phyloP scores from a whole-genome alignment of 2,888 invertebrate genomes.

The Euplexia lucipara region DNA sequence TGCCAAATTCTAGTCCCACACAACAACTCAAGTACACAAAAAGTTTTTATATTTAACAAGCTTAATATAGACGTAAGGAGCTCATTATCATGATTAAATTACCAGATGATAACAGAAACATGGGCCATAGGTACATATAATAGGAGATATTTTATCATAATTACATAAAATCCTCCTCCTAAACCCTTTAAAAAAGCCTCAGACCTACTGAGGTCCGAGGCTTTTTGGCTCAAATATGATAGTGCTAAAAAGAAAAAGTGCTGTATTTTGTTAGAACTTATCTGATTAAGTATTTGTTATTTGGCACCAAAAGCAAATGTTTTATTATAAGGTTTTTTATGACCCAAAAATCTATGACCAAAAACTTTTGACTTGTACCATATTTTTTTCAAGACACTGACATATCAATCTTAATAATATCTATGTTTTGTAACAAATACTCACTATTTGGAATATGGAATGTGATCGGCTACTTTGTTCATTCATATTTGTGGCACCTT shows the following conservation, averaged over 20 bases:
- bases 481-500: constrained; percentile 96
- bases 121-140: background rate
- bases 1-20: constrained; percentile 47
- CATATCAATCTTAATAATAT: background rate
- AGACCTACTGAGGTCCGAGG: too few species aligned
- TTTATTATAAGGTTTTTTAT: too few species aligned
- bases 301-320: too few species aligned
- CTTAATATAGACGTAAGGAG: constrained; percentile 10
- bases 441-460: constrained; percentile 96
- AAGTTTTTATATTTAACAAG: constrained; percentile 3
- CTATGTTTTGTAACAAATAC: constrained; percentile 70
- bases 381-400: background rate
- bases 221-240: too few species aligned
- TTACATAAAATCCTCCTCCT: too few species aligned
- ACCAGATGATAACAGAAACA: background rate
- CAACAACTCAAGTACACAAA: constrained; percentile 26
- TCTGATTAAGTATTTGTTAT: too few species aligned
- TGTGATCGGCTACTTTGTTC: constrained; percentile 97
- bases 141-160: background rate
- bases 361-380: too few species aligned
- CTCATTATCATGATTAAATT: constrained; percentile 8
- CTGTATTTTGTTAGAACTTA: too few species aligned
- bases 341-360: too few species aligned
- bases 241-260: too few species aligned
- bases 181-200: too few species aligned